Conservation (phyloP, 2,113 vertebrate genomes). For the Spilogale gracilis region DNA sequence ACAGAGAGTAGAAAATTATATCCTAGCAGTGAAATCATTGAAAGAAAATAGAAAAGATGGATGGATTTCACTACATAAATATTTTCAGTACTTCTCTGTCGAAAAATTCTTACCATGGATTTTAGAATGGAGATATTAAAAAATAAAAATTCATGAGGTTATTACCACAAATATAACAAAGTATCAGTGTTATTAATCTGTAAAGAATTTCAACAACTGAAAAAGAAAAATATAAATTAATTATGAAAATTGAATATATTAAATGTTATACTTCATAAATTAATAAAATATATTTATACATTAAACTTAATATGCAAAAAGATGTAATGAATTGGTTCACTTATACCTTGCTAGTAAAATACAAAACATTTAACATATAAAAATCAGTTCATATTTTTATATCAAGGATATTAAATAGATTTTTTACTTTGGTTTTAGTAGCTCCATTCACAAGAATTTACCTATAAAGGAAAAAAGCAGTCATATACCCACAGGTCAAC, state of each 20-base stretch:
- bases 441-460: neutral
- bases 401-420: neutral
- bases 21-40: neutral
- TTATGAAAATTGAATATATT: neutral
- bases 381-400: neutral
- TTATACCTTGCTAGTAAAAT: neutral
- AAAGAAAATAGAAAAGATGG: neutral
- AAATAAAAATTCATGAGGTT: neutral
- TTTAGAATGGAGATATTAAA: neutral
- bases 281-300: neutral
- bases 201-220: neutral
- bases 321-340: neutral
- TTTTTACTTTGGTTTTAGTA: neutral
- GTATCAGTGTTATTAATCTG: neutral
- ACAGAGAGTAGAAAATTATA: neutral
- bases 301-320: constrained; percentile 9
- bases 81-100: neutral
- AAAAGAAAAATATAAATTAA: neutral
- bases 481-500: neutral
- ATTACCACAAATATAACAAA: neutral
- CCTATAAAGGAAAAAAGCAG: neutral
- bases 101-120: neutral
- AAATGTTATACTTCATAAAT: neutral
- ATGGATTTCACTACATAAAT: neutral
- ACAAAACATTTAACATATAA: neutral